These are phyloP conservation scores for Cryptosula pallasiana DNA, from an alignment of 2,888 invertebrate genomes.

Conservation along the genomic window DNA sequence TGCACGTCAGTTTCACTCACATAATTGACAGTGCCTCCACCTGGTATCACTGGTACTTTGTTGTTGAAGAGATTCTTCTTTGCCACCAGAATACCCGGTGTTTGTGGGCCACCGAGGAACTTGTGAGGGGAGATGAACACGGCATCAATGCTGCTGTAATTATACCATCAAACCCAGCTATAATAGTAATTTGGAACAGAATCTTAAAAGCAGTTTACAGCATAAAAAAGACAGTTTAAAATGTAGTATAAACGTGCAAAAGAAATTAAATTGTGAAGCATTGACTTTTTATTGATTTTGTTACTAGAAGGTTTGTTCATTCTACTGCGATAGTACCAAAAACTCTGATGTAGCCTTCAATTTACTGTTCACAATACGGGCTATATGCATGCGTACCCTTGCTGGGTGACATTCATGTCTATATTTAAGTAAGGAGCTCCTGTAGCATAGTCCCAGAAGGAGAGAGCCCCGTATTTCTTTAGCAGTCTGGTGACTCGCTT, in stretches of 20 bases:
- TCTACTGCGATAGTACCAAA: no score
- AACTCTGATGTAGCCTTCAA: no score
- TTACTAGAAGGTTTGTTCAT: no score
- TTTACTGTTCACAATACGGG: no score
- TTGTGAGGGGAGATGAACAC: constrained; percentile 36
- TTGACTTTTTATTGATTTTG: no score
- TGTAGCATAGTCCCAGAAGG: constrained; percentile 37
- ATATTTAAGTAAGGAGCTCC: constrained; percentile 36
- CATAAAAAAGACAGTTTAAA: no score
- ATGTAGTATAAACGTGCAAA: no score
- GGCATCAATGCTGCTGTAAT: constrained; percentile 36
- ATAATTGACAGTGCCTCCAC: constrained; percentile 39
- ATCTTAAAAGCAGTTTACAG: no score
- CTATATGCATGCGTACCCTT: constrained; percentile 32
- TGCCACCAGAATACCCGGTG: constrained; percentile 36
- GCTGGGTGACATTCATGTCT: constrained; percentile 33
- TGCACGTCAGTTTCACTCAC: no score
- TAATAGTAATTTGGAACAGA: no score
- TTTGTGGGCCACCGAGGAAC: constrained; percentile 37
- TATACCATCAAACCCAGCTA: no score
- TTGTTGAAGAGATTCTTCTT: constrained; percentile 37
- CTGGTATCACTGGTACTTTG: constrained; percentile 32
- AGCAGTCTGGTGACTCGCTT: constrained; percentile 32
- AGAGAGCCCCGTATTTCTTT: constrained; percentile 33
- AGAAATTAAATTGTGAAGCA: no score